These are phyloP conservation scores for Tangachromis dhanisi DNA, from an alignment of 2,113 vertebrate species.

Conservation along the genomic window DNA sequence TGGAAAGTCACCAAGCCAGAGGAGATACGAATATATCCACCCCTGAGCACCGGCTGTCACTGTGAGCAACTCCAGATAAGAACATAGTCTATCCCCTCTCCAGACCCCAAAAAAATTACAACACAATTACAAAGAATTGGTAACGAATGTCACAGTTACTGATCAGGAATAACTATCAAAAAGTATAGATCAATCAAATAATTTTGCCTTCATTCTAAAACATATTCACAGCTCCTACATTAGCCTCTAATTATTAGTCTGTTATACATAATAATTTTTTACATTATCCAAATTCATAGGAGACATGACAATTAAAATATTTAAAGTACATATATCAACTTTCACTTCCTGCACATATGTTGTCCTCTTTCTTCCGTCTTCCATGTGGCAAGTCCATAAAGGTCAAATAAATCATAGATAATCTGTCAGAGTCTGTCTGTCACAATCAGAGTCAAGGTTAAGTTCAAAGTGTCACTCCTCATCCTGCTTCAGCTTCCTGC, in stretches of 20 bases:
- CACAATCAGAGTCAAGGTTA: neutral
- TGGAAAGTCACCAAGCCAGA: neutral
- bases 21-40: neutral
- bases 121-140: neutral
- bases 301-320: neutral
- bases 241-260: neutral
- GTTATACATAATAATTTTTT: neutral
- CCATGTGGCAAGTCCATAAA: fast-evolving
- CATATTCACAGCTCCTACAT: neutral
- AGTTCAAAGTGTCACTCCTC: neutral
- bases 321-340: neutral
- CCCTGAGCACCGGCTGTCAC: fast-evolving
- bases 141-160: neutral
- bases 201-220: neutral
- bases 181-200: neutral
- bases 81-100: fast-evolving
- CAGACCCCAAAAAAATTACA: no score
- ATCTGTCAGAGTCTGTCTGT: neutral
- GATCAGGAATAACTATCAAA: neutral
- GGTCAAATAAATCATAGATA: neutral
- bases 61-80: neutral
- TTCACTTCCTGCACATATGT: neutral
- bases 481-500: neutral
- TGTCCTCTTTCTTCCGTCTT: fast-evolving
- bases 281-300: neutral